Conservation (phyloP, 2,113 vertebrate species). For the Boulengeromyrus knoepffleri region DNA sequence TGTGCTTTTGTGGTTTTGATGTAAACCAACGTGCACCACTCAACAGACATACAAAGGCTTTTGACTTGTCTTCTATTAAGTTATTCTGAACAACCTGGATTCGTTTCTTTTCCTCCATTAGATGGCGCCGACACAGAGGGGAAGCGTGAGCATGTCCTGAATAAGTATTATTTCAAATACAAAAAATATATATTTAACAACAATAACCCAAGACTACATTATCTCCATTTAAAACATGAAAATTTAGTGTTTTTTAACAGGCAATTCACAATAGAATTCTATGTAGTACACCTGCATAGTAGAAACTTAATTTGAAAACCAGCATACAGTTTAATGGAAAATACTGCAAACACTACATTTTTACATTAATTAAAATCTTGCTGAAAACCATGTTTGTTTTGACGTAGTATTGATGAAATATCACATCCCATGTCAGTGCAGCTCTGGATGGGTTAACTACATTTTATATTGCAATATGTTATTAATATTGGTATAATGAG, state of each 20-base stretch:
- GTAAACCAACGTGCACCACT: neutral
- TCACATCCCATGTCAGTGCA: neutral
- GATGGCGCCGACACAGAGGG: constrained; percentile 36
- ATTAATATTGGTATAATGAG: neutral
- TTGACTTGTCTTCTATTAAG: neutral
- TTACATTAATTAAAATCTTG: neutral
- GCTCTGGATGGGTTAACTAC: neutral
- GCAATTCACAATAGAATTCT: neutral
- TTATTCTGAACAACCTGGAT: neutral
- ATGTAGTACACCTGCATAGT: neutral
- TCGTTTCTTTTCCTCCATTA: constrained; percentile 31
- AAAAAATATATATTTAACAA: neutral
- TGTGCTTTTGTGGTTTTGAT: neutral
- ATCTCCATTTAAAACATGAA: neutral
- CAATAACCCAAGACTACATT: neutral
- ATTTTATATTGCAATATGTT: neutral
- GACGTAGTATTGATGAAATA: neutral
- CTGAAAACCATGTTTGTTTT: neutral
- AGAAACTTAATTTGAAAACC: neutral
- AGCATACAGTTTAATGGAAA: neutral
- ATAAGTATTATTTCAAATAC: neutral
- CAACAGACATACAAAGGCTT: neutral
- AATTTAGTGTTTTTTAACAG: neutral
- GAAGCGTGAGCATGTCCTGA: neutral
- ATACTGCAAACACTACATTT: neutral